Evolutionary conservation across 2,888 invertebrate genomes (phyloP), one percentile per base, ranked within the genome.

Genomic region (Notodonta dromedarius): DNA sequence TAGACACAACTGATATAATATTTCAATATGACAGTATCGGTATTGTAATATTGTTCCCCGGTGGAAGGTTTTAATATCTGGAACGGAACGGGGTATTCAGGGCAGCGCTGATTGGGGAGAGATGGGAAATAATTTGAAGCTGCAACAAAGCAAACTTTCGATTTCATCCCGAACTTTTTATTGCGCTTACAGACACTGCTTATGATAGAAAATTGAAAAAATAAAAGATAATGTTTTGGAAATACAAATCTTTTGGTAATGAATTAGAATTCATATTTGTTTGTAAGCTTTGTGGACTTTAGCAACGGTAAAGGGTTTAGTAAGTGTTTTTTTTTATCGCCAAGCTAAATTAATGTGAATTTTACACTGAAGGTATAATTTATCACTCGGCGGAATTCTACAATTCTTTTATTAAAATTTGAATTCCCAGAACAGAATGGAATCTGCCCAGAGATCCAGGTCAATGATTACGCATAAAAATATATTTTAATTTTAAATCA

Each of bases 141-240:
- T 52, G 39, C 56, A 44, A 56, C 24, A 44, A 56, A 44, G 44
- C 39, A 16, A 40, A 56, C 53, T 57, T 59, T 59, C 62, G 42
- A 62, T 62, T 58, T 50, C 56, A 55, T 39, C 57, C 46, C 39
- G 11, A 44, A 59, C 62, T 57, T 62, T 66, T 52, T 59, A 56
- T 59, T 50, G 35, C 39, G 39, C 50, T 54, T 51, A 44, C n/a
- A 62, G 12, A 58, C 46, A 44, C 48, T 9, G 11, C 16, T 52
- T 69, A 60, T 66, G 55, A 52, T 59, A 67, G 39, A 32, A 56
- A 61, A 61, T 48, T 69, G 60, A 59, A 60, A 72, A 69, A 62
- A 63, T 61, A 60, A 71, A 72, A 59, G 73, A 63, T 59, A 66
- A 71, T 66, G 66, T 53, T 69, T 58, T 44, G 16, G 51, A 64